A percentile compares a stretch with the other conserved stretches of the same genome.
These are phyloP conservation scores for Hylia prasina DNA, from an alignment of 2,113 vertebrate species.

Conservation along the genomic window DNA sequence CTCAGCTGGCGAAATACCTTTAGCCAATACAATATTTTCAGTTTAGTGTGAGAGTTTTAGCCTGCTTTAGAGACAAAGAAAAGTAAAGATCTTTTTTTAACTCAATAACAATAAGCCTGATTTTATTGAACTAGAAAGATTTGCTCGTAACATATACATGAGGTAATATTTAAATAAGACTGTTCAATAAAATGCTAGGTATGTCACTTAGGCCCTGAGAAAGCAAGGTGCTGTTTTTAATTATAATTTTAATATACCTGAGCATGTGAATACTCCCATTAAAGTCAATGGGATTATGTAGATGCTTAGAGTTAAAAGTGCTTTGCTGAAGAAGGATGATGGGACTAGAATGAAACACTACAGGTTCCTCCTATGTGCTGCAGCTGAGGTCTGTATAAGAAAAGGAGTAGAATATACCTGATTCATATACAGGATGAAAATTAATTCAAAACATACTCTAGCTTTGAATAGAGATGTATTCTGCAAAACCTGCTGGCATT, in stretches of 20 bases:
- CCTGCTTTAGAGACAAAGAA: not conserved
- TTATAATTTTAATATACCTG: slow-evolving; percentile 33
- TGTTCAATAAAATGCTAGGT: not conserved
- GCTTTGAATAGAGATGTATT: slow-evolving; percentile 70
- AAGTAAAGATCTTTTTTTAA: not conserved
- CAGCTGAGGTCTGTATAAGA: not conserved
- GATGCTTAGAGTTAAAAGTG: not conserved
- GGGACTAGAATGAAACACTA: not conserved
- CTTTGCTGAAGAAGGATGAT: slow-evolving; percentile 7
- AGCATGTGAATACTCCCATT: not conserved
- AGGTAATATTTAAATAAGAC: slow-evolving; percentile 45
- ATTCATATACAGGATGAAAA: slow-evolving; percentile 31
- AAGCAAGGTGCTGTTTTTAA: slow-evolving; percentile 35
- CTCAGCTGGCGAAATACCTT: not conserved
- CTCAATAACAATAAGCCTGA: not conserved
- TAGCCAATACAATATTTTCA: not conserved
- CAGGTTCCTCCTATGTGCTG: not conserved
- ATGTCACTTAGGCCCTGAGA: not conserved
- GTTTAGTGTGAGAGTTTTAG: not conserved
- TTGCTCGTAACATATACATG: not conserved
- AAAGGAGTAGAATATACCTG: slow-evolving; percentile 30
- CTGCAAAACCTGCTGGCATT: slow-evolving; percentile 62
- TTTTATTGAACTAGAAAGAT: slow-evolving; percentile 35
- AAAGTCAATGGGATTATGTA: not conserved
- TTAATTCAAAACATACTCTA: slow-evolving; percentile 63